Evolutionary conservation across 2,113 vertebrate genomes (phyloP).

Genomic region (Engystomops pustulosus): DNA sequence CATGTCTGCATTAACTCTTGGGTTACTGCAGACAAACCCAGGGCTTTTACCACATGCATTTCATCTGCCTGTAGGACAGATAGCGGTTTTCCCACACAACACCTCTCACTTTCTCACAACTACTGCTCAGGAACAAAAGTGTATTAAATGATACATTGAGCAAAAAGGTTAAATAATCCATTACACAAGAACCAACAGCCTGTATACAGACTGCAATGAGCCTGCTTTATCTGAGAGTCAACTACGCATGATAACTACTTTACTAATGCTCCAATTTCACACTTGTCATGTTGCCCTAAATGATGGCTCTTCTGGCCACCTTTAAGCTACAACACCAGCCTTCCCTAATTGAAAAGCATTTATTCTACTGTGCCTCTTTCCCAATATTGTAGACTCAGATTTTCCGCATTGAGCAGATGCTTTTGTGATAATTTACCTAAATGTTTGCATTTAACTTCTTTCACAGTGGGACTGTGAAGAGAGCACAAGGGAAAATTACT

Average conservation of each 20-base stretch:
- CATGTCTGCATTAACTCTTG: too few species aligned
- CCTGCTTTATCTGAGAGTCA: slow-evolving; percentile 39
- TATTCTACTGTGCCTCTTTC: background rate
- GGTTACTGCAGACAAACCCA: too few species aligned
- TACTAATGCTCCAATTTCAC: slow-evolving; percentile 47
- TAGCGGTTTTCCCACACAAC: too few species aligned
- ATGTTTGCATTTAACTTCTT: background rate
- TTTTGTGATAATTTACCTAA: background rate
- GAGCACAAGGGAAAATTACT: background rate
- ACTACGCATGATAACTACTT: slow-evolving; percentile 42
- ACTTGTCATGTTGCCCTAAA: slow-evolving; percentile 41
- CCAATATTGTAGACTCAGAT: background rate
- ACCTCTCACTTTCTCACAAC: too few species aligned
- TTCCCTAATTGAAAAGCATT: slow-evolving; percentile 26
- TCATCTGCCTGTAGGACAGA: too few species aligned
- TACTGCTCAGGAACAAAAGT: background rate
- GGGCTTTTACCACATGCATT: too few species aligned
- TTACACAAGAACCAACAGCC: slow-evolving; percentile 38
- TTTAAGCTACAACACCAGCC: slow-evolving; percentile 18
- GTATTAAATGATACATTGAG: slow-evolving; percentile 31
- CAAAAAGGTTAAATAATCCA: slow-evolving; percentile 36
- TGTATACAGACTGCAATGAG: slow-evolving; percentile 4
- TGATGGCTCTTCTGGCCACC: slow-evolving; percentile 18
- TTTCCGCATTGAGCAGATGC: background rate
- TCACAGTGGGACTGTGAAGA: background rate